phyloP scores from a whole-genome alignment of 37 sponge, comb jelly and placozoan species.

The Agelas oroides region DNA sequence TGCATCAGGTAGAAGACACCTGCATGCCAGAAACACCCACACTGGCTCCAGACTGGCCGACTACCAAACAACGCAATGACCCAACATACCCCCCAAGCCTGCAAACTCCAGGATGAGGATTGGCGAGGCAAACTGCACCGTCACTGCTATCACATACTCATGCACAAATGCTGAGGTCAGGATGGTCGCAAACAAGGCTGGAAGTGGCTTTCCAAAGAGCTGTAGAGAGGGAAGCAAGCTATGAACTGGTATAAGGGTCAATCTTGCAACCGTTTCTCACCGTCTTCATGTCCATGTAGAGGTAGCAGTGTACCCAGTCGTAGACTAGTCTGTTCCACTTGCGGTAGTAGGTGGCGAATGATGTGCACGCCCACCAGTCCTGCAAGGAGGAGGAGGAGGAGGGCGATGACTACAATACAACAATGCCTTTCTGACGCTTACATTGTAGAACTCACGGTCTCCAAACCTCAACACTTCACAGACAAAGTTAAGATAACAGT shows the following conservation, averaged over 20 bases:
- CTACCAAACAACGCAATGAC: background rate
- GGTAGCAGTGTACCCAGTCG: slow-evolving; percentile 76
- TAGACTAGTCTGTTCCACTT: slow-evolving; percentile 81
- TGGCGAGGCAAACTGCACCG: slow-evolving; percentile 67
- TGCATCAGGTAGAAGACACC: slow-evolving; percentile 33
- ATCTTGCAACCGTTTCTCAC: background rate
- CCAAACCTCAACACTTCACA: slow-evolving; percentile 81
- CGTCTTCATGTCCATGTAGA: slow-evolving; percentile 63
- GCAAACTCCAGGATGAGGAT: slow-evolving; percentile 57
- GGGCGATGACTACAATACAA: no score
- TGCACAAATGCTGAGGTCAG: slow-evolving; percentile 73
- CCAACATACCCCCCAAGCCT: slow-evolving; percentile 13
- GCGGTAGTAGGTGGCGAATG: slow-evolving; percentile 65
- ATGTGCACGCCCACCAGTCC: slow-evolving; percentile 80
- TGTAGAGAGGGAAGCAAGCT: background rate
- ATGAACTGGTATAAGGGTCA: no score
- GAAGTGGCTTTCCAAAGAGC: slow-evolving; percentile 9
- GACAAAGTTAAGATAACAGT: slow-evolving; percentile 72
- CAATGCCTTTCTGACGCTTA: background rate
- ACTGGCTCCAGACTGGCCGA: no score
- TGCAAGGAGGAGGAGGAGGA: background rate
- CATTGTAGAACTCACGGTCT: slow-evolving; percentile 80
- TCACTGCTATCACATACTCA: slow-evolving; percentile 69
- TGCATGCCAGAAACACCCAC: background rate
- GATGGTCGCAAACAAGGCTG: slow-evolving; percentile 41